These are phyloP conservation scores for Polymixis lichenea DNA, from an alignment of 2,888 invertebrate genomes.

Conservation along the genomic window DNA sequence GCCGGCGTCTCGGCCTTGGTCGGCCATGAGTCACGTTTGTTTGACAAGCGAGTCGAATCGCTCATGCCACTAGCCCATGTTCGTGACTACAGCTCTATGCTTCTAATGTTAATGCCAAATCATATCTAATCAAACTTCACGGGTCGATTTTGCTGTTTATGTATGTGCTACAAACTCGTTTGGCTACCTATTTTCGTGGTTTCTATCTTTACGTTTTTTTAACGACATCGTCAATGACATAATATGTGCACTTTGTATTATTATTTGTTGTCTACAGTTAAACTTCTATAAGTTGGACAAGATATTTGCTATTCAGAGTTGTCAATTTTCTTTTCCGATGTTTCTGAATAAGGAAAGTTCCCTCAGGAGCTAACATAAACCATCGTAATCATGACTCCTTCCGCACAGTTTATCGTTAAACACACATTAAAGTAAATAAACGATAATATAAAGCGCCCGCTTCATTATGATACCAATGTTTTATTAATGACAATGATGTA, in stretches of 20 bases:
- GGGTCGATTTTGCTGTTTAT: conserved; percentile 65
- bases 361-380: conserved; percentile 42
- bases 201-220: conserved; percentile 38
- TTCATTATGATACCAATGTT: conserved; percentile 64
- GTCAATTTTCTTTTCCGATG: neutral
- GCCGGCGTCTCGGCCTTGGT: conserved; percentile 86
- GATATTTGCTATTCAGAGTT: neutral
- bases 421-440: conserved; percentile 55
- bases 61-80: conserved; percentile 65
- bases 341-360: conserved; percentile 23
- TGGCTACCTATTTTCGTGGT: conserved; percentile 36
- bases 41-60: conserved; percentile 73
- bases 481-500: conserved; percentile 70
- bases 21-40: conserved; percentile 78
- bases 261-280: neutral
- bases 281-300: neutral
- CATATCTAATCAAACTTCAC: conserved; percentile 72
- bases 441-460: conserved; percentile 50
- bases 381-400: conserved; percentile 43
- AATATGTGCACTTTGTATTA: conserved; percentile 17
- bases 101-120: conserved; percentile 68
- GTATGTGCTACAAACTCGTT: conserved; percentile 56
- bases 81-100: conserved; percentile 72
- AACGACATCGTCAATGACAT: conserved; percentile 1
- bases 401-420: conserved; percentile 58